These are phyloP conservation scores for Toxotes chatareus DNA, from an alignment of 2,113 vertebrate species.

Conservation along the genomic window DNA sequence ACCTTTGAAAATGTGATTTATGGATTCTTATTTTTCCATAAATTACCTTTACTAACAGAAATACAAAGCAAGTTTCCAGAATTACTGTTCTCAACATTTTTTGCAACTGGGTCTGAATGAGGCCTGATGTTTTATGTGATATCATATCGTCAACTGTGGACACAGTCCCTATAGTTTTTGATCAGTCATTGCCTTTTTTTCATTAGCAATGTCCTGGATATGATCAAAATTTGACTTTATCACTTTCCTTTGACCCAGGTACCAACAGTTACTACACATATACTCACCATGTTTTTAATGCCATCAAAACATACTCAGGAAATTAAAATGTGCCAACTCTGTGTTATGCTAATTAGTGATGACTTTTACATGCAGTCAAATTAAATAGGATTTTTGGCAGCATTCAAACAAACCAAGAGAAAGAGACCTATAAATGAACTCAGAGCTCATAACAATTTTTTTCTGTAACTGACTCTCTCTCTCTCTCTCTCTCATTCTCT, in stretches of 20 bases:
- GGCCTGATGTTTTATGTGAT: background rate
- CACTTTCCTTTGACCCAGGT: background rate
- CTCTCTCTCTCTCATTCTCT: conserved; percentile 45
- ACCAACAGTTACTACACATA: background rate
- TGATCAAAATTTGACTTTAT: background rate
- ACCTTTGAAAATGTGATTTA: background rate
- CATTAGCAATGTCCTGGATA: background rate
- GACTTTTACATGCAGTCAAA: background rate
- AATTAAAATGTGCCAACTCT: background rate
- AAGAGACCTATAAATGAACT: conserved; percentile 21
- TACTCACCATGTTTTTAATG: background rate
- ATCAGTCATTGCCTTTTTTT: background rate
- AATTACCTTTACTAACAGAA: background rate
- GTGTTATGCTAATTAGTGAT: background rate
- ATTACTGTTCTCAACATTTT: background rate
- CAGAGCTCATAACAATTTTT: conserved; percentile 32
- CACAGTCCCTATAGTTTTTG: background rate
- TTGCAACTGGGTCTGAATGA: background rate
- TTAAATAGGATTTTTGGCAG: background rate
- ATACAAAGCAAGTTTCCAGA: background rate
- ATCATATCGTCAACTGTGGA: background rate
- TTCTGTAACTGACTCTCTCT: conserved; percentile 57
- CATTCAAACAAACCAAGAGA: conserved; percentile 6
- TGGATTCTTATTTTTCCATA: background rate
- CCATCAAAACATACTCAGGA: background rate